phyloP scores from a whole-genome alignment of 64 coral and sea anemone species.

The Dendrophyllia cribrosa region DNA sequence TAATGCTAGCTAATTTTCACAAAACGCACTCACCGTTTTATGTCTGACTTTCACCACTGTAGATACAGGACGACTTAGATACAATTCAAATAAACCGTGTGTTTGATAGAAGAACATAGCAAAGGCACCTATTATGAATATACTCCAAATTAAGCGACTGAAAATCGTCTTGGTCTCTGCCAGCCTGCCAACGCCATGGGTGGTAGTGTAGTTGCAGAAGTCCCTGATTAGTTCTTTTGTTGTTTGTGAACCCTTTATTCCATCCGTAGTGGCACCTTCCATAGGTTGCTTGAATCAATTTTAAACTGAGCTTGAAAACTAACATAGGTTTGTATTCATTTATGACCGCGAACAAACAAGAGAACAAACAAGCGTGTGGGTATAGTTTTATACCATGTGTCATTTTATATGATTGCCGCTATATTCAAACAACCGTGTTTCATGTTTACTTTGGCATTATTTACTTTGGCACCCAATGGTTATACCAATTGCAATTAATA shows the following conservation, averaged over 20 bases:
- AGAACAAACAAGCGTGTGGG: too few species aligned
- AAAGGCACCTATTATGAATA: slow-evolving; percentile 35
- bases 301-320: too few species aligned
- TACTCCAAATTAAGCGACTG: slow-evolving; percentile 40
- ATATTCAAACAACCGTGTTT: too few species aligned
- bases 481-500: too few species aligned
- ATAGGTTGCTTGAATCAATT: background rate
- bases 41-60: slow-evolving; percentile 49
- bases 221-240: slow-evolving; percentile 29
- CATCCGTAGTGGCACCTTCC: background rate
- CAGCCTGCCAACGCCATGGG: slow-evolving; percentile 64
- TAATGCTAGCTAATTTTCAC: background rate
- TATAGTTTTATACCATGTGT: too few species aligned
- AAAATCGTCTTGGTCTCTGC: slow-evolving; percentile 42
- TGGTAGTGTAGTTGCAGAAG: slow-evolving; percentile 62
- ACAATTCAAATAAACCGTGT: slow-evolving; percentile 23
- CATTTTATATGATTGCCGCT: too few species aligned
- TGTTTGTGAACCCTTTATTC: background rate
- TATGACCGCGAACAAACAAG: too few species aligned
- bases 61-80: slow-evolving; percentile 45
- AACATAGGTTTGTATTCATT: too few species aligned
- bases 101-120: slow-evolving; percentile 57
- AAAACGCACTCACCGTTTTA: slow-evolving; percentile 37
- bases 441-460: too few species aligned
- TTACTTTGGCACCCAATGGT: too few species aligned